Conservation (phyloP, 2,888 invertebrate species). For the Thecophora atra region DNA sequence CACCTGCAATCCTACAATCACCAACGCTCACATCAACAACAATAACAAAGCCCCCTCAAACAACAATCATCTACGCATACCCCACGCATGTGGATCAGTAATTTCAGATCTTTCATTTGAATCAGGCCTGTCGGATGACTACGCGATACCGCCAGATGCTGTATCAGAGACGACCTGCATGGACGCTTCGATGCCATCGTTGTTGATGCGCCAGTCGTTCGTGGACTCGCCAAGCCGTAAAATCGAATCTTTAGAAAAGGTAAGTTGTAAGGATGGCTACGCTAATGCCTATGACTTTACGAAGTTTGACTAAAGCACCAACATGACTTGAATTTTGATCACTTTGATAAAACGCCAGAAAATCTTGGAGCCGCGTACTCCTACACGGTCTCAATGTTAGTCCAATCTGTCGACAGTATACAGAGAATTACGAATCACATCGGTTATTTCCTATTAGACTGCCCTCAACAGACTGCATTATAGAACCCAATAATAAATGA, state of each 20-base stretch:
- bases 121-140: conserved; percentile 94
- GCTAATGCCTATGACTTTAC: too few species aligned
- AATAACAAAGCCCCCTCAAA: conserved; percentile 42
- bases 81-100: conserved; percentile 66
- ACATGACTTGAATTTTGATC: too few species aligned
- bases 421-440: too few species aligned
- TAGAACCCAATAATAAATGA: too few species aligned
- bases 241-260: conserved; percentile 86
- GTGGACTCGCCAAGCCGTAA: conserved; percentile 71
- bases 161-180: conserved; percentile 82
- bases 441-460: too few species aligned
- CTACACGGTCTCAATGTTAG: too few species aligned
- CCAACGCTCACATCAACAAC: conserved; percentile 36
- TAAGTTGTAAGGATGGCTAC: conserved; percentile 44
- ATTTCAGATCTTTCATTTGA: conserved; percentile 88
- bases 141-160: conserved; percentile 95
- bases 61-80: conserved; percentile 58
- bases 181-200: conserved; percentile 78
- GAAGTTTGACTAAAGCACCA: too few species aligned
- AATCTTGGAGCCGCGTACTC: too few species aligned
- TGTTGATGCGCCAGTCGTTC: conserved; percentile 71
- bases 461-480: too few species aligned
- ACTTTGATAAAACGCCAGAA: too few species aligned
- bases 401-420: too few species aligned
- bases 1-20: conserved; percentile 38